Conservation (phyloP, 2,888 invertebrate genomes). For the Cataglyphis livida region DNA sequence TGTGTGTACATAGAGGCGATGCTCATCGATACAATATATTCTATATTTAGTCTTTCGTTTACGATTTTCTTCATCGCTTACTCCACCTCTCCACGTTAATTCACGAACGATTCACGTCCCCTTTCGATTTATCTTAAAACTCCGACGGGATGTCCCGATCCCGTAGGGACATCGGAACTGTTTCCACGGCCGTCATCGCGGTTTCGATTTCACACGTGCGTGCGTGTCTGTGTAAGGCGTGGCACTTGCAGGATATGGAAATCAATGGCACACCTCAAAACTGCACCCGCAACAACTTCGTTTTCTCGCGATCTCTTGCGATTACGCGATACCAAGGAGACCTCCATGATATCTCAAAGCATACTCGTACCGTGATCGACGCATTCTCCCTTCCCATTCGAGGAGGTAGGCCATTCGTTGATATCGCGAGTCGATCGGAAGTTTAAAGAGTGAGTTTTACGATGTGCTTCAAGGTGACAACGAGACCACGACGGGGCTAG, state of each 20-base stretch:
- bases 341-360: constrained; percentile 9
- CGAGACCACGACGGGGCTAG: constrained; percentile 80
- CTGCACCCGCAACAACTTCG: constrained; percentile 43
- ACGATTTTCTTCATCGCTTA: constrained; percentile 14
- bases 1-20: constrained; percentile 67
- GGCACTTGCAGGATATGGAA: constrained; percentile 75
- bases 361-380: constrained; percentile 42
- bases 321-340: constrained; percentile 25
- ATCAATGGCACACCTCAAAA: constrained; percentile 36
- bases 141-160: constrained; percentile 10
- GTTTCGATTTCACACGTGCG: constrained; percentile 50
- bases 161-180: constrained; percentile 1
- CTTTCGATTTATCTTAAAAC: constrained; percentile 8
- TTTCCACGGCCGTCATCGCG: constrained; percentile 31
- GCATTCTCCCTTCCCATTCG: constrained; percentile 17
- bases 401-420: constrained; percentile 42
- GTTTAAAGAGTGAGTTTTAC: constrained; percentile 64
- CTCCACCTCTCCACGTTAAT: constrained; percentile 10
- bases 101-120: constrained; percentile 3
- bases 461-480: constrained; percentile 46
- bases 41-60: constrained; percentile 52
- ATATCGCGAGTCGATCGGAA: constrained; percentile 51
- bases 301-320: constrained; percentile 10
- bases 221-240: constrained; percentile 68
- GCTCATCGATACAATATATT: constrained; percentile 51